Evolutionary conservation across 2,888 invertebrate genomes (phyloP).

Genomic region (Dione juno): DNA sequence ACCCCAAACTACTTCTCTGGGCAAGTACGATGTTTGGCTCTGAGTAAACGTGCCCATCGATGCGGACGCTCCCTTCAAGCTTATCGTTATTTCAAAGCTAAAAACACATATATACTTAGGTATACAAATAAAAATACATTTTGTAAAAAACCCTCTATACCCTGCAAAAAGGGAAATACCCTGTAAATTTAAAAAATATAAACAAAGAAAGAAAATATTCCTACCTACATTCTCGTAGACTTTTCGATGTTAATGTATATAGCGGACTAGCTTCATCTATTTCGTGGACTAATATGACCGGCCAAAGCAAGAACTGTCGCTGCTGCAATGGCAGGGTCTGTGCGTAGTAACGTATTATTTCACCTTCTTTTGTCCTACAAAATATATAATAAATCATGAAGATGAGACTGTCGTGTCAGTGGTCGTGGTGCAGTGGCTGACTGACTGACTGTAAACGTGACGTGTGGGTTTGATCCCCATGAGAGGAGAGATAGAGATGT

Average conservation of each 20-base stretch:
- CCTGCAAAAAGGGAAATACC: no score
- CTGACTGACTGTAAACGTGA: no score
- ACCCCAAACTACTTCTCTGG: conserved; percentile 92
- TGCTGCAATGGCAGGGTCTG: conserved; percentile 63
- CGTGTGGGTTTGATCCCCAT: no score
- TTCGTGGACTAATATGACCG: conserved; percentile 91
- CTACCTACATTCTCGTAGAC: conserved; percentile 84
- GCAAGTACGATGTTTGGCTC: conserved; percentile 90
- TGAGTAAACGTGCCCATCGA: conserved; percentile 90
- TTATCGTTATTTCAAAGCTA: conserved; percentile 91
- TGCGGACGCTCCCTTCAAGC: conserved; percentile 91
- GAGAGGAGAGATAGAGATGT: no score
- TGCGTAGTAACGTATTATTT: conserved; percentile 71
- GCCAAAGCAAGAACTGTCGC: conserved; percentile 88
- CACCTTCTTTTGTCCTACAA: conserved; percentile 73
- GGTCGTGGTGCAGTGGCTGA: no score
- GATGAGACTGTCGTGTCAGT: no score
- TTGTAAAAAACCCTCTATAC: no score
- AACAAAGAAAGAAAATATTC: background rate
- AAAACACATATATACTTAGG: conserved; percentile 40
- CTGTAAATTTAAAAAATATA: background rate
- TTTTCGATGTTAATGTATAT: conserved; percentile 88
- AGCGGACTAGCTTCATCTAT: conserved; percentile 91
- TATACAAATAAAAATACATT: no score
- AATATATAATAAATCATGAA: no score